These are phyloP conservation scores for Andrena trimmerana DNA, from an alignment of 2,888 invertebrate genomes.

Conservation along the genomic window DNA sequence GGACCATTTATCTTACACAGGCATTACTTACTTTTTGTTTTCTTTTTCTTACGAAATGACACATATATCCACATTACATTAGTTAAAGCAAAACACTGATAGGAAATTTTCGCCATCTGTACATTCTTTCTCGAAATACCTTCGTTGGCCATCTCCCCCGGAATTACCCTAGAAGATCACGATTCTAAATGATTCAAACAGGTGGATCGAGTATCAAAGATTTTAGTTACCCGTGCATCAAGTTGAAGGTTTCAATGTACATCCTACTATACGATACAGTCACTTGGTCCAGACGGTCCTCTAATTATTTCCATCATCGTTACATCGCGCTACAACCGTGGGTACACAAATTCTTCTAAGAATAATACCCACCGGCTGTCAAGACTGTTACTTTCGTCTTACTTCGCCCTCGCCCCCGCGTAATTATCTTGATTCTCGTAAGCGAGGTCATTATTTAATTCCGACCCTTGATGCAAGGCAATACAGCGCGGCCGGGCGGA, in stretches of 20 bases:
- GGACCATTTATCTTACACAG: too few relatives aligned
- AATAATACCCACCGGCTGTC: slow-evolving; percentile 29
- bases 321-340: not conserved
- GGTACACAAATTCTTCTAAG: slow-evolving; percentile 24
- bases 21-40: too few relatives aligned
- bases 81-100: too few relatives aligned
- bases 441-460: slow-evolving; percentile 74
- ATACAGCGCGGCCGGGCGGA: slow-evolving; percentile 66
- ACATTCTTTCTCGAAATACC: too few relatives aligned
- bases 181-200: too few relatives aligned
- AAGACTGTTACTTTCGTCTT: slow-evolving; percentile 57
- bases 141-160: too few relatives aligned
- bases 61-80: too few relatives aligned
- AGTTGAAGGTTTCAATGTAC: not conserved
- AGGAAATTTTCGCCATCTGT: too few relatives aligned
- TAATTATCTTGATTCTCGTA: slow-evolving; percentile 75
- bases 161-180: too few relatives aligned
- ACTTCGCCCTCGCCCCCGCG: slow-evolving; percentile 61
- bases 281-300: not conserved
- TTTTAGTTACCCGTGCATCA: not conserved
- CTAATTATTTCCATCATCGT: not conserved
- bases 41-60: too few relatives aligned
- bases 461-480: slow-evolving; percentile 70
- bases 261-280: not conserved
- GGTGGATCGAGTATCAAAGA: too few relatives aligned